These are phyloP conservation scores for Neodiprion fabricii DNA, from an alignment of 1,140 invertebrate genomes.

Conservation along the genomic window DNA sequence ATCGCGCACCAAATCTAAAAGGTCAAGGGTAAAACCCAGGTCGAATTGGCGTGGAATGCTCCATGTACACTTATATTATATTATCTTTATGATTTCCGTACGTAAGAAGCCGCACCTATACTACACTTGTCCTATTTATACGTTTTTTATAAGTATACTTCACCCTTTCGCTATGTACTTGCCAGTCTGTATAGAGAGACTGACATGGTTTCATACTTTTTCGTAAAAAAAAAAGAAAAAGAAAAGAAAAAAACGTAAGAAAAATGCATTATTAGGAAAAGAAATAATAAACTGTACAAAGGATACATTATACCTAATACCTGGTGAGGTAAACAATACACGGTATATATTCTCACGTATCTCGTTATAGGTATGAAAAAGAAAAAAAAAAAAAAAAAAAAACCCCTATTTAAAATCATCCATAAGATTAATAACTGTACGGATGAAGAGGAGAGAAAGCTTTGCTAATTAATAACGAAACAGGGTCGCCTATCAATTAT, in stretches of 20 bases:
- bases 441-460: not conserved
- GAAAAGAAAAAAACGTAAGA: not conserved
- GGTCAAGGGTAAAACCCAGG: too few relatives aligned
- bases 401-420: not conserved
- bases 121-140: not conserved
- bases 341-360: not conserved
- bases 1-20: too few relatives aligned
- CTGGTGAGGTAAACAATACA: not conserved
- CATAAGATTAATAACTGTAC: not conserved
- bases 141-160: conserved; percentile 3
- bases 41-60: too few relatives aligned
- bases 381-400: not conserved
- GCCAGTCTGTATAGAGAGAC: not conserved
- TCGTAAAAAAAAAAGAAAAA: not conserved
- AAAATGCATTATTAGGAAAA: not conserved
- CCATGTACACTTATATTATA: too few relatives aligned
- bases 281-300: not conserved
- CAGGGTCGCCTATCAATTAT: conserved; percentile 63
- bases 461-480: conserved; percentile 55
- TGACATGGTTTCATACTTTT: not conserved
- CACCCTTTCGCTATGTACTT: not conserved
- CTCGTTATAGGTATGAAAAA: not conserved
- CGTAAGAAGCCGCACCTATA: too few relatives aligned
- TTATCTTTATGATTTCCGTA: too few relatives aligned
- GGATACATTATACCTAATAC: not conserved